Evolutionary conservation across 1,140 invertebrate genomes (phyloP).

Genomic region (Lycorma delicatula): DNA sequence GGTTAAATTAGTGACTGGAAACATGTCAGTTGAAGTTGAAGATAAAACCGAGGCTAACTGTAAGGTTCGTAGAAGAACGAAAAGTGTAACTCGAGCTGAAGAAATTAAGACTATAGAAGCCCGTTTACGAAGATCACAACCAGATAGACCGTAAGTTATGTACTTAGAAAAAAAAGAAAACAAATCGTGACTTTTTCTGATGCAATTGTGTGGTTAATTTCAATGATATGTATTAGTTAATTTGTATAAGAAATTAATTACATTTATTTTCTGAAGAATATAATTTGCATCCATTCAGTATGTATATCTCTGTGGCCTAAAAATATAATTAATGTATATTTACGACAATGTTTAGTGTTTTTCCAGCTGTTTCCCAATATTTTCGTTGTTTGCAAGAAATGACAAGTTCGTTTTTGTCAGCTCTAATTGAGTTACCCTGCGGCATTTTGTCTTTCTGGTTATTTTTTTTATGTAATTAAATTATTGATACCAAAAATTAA

Average conservation of each 20-base stretch:
- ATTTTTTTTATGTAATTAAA: too few species aligned
- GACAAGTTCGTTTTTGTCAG: too few species aligned
- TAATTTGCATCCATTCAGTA: neutral
- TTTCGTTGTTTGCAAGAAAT: too few species aligned
- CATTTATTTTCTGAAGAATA: neutral
- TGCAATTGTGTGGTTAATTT: conserved; percentile 36
- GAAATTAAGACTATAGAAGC: conserved; percentile 73
- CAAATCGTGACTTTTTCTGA: conserved; percentile 30
- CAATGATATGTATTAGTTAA: neutral
- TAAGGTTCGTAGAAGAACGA: conserved; percentile 48
- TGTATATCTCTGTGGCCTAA: neutral
- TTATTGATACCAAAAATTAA: too few species aligned
- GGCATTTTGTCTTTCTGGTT: too few species aligned
- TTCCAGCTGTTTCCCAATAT: too few species aligned
- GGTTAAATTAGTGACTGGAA: too few species aligned
- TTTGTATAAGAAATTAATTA: neutral
- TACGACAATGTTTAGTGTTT: too few species aligned
- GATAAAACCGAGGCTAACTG: neutral
- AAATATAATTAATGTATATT: too few species aligned
- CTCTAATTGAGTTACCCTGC: too few species aligned
- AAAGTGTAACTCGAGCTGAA: conserved; percentile 79
- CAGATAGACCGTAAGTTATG: conserved; percentile 76
- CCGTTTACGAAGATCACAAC: conserved; percentile 66
- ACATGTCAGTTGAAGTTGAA: too few species aligned
- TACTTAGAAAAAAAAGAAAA: neutral